Evolutionary conservation across 2,888 invertebrate genomes (phyloP).

Genomic region (Drosophila ustulata): DNA sequence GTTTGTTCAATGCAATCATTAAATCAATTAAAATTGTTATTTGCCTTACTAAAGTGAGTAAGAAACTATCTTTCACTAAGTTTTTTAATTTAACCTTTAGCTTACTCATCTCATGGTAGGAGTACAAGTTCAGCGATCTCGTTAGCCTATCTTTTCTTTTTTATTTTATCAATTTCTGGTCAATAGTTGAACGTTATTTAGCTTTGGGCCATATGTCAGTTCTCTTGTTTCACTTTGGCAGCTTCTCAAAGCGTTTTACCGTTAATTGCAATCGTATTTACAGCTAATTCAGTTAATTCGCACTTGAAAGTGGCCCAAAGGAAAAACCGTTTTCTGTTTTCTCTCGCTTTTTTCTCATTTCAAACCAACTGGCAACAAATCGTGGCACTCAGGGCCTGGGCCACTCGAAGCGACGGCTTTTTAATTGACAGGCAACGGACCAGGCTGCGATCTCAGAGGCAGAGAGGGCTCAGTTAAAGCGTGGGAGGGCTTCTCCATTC

Average conservation of each 20-base stretch:
- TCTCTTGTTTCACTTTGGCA: conserved; percentile 26
- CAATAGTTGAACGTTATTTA: conserved; percentile 10
- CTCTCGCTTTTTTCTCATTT: conserved; percentile 3
- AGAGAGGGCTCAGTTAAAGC: conserved; percentile 25
- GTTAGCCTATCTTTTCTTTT: neutral
- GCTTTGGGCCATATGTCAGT: conserved; percentile 13
- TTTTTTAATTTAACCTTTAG: neutral
- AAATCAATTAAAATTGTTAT: too few relatives aligned
- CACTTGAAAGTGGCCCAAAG: conserved; percentile 61
- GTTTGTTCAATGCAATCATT: neutral
- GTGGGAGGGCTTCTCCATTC: conserved; percentile 48
- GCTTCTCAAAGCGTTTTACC: conserved; percentile 41
- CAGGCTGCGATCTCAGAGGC: conserved; percentile 9
- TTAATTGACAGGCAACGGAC: conserved; percentile 67
- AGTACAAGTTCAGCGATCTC: neutral
- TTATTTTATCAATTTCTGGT: conserved; percentile 5
- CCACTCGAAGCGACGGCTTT: conserved; percentile 59
- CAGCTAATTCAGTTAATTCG: conserved; percentile 71
- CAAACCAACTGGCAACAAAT: conserved; percentile 63
- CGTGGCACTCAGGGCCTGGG: conserved; percentile 68
- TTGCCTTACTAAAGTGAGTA: neutral
- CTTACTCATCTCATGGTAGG: neutral
- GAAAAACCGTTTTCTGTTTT: conserved; percentile 35
- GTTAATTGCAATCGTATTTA: conserved; percentile 62
- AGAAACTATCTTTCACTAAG: neutral